Evolutionary conservation across 1,140 invertebrate genomes (phyloP), one percentile per base, ranked within the genome.

Genomic region (Hesperophylax magnus): DNA sequence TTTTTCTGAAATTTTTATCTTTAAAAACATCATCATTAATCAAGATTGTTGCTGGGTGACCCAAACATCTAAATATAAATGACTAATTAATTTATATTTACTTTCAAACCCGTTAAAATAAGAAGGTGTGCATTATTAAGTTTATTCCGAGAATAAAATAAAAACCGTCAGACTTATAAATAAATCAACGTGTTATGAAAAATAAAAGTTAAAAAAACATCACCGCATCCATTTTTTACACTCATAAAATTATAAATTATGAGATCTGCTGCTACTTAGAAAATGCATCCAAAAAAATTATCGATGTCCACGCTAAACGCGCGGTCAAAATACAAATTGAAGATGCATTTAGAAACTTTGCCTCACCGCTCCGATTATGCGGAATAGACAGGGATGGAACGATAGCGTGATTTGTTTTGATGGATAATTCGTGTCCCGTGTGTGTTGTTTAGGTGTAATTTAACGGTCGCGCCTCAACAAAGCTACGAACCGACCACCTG

Each of bases 161-260:
- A 65, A 65, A 24, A 65, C 24, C 61, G 15, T 65, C 18, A 65
- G 24, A 24, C 61, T 69, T 47, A 39, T 18, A 17, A 69, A 69
- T 39, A 69, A 69, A 47, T 69, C 65, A 69, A 20, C 17, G 17
- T 22, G 65, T 47, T 47, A 27, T 24, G 5, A 22, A 74, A 74
- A 56, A 74, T 24, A 53, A 74, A 71, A 74, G 15, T 53, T 53
- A 24, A 74, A 53, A 56, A 53, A 56, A 56, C 11, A 17, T 47
- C 47, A 27, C 18, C 47, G 14, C 47, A 31, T 74, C 71, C 17
- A 56, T 58, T 74, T 74, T 74, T 74, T 74, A 15, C 14, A n/a
- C 71, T 56, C 71, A 58, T 56, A 74, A 74, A 74, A 54, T 54
- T 58, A 74, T 74, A 74, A 74, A 74, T 74, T 74, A 74, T 74